Percentiles rank a stretch among this genome's conserved stretches.
These are phyloP conservation scores for Catonia carolina DNA, from an alignment of 2,888 invertebrate genomes.

Conservation along the genomic window DNA sequence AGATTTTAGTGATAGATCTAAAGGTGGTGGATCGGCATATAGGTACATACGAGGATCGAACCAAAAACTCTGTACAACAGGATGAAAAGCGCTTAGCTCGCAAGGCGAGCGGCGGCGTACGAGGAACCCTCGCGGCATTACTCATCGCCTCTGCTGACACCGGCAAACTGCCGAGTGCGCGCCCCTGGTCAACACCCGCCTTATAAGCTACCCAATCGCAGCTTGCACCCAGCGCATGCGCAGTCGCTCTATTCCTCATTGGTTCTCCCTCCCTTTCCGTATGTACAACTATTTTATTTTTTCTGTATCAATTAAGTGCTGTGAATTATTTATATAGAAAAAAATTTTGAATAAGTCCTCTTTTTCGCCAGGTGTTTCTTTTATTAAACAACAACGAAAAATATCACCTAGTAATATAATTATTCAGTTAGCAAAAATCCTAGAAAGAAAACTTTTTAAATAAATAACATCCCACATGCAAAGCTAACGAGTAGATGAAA, in stretches of 20 bases:
- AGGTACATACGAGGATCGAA: constrained; percentile 24
- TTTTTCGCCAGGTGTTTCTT: too few species aligned
- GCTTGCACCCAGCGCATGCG: constrained; percentile 5
- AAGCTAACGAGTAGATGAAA: too few species aligned
- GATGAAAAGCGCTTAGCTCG: constrained; percentile 21
- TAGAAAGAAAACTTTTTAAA: too few species aligned
- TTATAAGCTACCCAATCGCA: background rate
- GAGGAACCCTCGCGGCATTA: background rate
- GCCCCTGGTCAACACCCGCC: background rate
- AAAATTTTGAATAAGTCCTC: too few species aligned
- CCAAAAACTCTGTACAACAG: constrained; percentile 21
- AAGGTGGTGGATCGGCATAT: constrained; percentile 43
- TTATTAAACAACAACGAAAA: too few species aligned
- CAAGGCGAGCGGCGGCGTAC: background rate
- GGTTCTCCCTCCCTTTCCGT: background rate
- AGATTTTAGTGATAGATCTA: constrained; percentile 68
- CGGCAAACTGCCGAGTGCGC: constrained; percentile 5
- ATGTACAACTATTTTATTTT: too few species aligned
- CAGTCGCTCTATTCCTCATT: background rate
- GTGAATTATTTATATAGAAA: too few species aligned
- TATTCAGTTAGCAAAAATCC: too few species aligned
- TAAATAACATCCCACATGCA: too few species aligned
- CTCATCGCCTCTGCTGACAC: constrained; percentile 1
- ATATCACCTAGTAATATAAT: too few species aligned
- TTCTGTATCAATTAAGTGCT: too few species aligned